Evolutionary conservation across 2,797 vertebrate species (phyloP).

Genomic region (Pipistrellus pipistrellus): DNA sequence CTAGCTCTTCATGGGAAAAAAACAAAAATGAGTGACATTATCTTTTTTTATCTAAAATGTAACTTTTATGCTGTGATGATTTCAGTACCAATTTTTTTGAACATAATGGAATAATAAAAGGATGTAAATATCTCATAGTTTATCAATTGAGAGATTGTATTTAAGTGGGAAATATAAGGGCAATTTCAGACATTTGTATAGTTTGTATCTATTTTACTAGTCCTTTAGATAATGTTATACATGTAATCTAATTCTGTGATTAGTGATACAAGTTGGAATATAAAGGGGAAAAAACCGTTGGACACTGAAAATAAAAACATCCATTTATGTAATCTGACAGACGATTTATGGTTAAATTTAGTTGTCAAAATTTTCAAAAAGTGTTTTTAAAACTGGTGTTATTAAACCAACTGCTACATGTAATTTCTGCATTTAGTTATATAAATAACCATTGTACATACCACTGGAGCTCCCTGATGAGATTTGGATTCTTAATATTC

Average conservation of each 20-base stretch:
- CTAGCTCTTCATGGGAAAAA: constrained; percentile 14
- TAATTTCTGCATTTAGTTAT: constrained; percentile 63
- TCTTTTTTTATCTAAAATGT: constrained; percentile 64
- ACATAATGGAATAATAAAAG: constrained; percentile 56
- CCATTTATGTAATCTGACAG: not conserved
- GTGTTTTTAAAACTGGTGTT: constrained; percentile 15
- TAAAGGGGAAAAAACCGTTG: constrained; percentile 2
- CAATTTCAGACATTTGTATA: constrained; percentile 23
- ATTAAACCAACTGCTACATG: constrained; percentile 39
- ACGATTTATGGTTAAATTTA: constrained; percentile 45
- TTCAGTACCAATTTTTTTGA: constrained; percentile 49
- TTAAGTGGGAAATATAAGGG: not conserved
- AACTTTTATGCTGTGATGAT: constrained; percentile 34
- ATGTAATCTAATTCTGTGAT: not conserved
- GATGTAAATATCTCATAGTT: constrained; percentile 63
- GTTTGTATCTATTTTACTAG: constrained; percentile 5
- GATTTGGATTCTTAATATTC: constrained; percentile 35
- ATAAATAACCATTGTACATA: constrained; percentile 32
- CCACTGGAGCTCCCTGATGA: constrained; percentile 35
- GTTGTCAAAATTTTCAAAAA: constrained; percentile 50
- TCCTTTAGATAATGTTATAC: not conserved
- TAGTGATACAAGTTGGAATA: constrained; percentile 6
- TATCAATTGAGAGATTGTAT: constrained; percentile 19
- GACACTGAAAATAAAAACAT: constrained; percentile 3
- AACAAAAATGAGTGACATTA: constrained; percentile 35